These are phyloP conservation scores for Siniperca knerii DNA, from an alignment of 2,113 vertebrate genomes.

Conservation along the genomic window DNA sequence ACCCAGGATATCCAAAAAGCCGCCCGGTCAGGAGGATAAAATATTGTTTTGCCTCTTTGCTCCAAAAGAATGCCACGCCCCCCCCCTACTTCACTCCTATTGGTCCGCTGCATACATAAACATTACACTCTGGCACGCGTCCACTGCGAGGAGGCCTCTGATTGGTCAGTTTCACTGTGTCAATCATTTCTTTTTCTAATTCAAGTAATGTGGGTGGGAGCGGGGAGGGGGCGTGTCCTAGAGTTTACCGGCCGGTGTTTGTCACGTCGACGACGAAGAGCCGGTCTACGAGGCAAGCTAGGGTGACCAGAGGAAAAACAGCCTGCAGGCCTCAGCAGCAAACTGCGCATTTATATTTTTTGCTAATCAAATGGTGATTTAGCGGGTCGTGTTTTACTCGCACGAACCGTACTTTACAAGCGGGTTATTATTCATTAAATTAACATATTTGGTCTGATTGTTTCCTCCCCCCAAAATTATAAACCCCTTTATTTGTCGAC, in stretches of 20 bases:
- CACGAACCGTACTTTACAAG: neutral
- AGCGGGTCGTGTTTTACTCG: neutral
- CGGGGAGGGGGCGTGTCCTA: conserved; percentile 71
- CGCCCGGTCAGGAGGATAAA: conserved; percentile 81
- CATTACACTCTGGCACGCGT: conserved; percentile 84
- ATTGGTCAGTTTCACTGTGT: conserved; percentile 72
- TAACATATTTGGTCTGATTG: neutral
- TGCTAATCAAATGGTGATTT: neutral
- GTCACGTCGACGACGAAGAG: conserved; percentile 41
- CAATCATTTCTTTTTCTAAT: conserved; percentile 62
- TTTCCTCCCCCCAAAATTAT: neutral
- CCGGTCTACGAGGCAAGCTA: conserved; percentile 51
- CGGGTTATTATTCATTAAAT: neutral
- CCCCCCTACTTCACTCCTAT: conserved; percentile 73
- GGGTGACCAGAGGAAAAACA: conserved; percentile 32
- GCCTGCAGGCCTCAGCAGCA: conserved; percentile 30
- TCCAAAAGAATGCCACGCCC: conserved; percentile 82
- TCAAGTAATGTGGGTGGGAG: conserved; percentile 52
- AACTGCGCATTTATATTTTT: conserved; percentile 56
- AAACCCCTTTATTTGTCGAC: neutral
- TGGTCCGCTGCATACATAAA: conserved; percentile 81
- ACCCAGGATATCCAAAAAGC: conserved; percentile 75
- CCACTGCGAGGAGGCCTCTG: conserved; percentile 62
- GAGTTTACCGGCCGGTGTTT: conserved; percentile 85
- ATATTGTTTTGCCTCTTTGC: conserved; percentile 87